Evolutionary conservation across 2,888 invertebrate species (phyloP).

Genomic region (Tuta absoluta): DNA sequence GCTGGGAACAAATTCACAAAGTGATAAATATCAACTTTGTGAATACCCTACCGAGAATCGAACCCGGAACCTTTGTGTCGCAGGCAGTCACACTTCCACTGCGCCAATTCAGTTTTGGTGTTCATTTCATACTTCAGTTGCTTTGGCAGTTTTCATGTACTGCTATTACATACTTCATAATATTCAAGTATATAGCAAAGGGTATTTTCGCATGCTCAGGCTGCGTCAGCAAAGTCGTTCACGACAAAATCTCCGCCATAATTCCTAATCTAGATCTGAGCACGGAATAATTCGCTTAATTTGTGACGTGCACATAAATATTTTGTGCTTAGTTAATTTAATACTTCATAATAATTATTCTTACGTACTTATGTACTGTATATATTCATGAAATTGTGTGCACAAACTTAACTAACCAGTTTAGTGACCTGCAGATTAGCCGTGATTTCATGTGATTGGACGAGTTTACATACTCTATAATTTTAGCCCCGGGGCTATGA

Average conservation of each 20-base stretch:
- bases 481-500: too few relatives aligned
- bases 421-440: slow-evolving; percentile 17
- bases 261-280: slow-evolving; percentile 17
- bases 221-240: not conserved
- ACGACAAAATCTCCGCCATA: slow-evolving; percentile 23
- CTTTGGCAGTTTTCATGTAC: too few relatives aligned
- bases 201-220: slow-evolving; percentile 17
- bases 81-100: too few relatives aligned
- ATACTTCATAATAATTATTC: not conserved
- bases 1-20: too few relatives aligned
- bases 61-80: too few relatives aligned
- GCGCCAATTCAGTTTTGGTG: too few relatives aligned
- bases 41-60: too few relatives aligned
- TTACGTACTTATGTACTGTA: not conserved
- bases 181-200: not conserved
- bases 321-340: not conserved
- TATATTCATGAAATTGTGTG: slow-evolving; percentile 3
- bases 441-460: slow-evolving; percentile 13
- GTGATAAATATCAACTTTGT: too few relatives aligned
- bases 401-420: not conserved
- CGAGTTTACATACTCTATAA: not conserved
- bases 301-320: slow-evolving; percentile 21
- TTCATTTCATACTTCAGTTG: too few relatives aligned
- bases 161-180: too few relatives aligned
- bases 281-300: slow-evolving; percentile 25